These are phyloP conservation scores for Pseudachorutes palmiensis DNA, from an alignment of 1,140 invertebrate genomes.

Conservation along the genomic window DNA sequence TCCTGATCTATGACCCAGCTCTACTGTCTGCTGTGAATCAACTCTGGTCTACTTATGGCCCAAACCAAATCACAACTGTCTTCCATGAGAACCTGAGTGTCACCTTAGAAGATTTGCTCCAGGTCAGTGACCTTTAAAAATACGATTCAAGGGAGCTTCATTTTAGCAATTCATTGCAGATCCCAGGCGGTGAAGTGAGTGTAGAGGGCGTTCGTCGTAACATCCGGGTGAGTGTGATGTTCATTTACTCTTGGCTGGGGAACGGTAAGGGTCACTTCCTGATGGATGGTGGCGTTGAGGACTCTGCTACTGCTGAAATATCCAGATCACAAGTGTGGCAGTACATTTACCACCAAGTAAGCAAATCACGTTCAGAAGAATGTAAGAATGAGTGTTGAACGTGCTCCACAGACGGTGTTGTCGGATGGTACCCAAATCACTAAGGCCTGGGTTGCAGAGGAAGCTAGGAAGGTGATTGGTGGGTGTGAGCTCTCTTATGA, in stretches of 20 bases:
- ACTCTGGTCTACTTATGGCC: slow-evolving; percentile 42
- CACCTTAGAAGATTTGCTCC: slow-evolving; percentile 34
- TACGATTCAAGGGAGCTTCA: too few relatives aligned
- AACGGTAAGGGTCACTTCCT: slow-evolving; percentile 58
- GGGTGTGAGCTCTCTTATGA: not conserved
- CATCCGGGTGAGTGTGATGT: slow-evolving; percentile 55
- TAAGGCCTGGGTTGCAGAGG: slow-evolving; percentile 22
- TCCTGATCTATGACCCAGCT: slow-evolving; percentile 59
- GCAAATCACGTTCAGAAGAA: not conserved
- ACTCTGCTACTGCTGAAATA: slow-evolving; percentile 66
- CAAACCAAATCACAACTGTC: slow-evolving; percentile 25
- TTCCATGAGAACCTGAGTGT: slow-evolving; percentile 7
- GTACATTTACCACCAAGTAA: slow-evolving; percentile 57
- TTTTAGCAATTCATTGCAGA: too few relatives aligned
- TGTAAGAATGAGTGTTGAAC: slow-evolving; percentile 19
- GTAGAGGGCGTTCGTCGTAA: slow-evolving; percentile 55
- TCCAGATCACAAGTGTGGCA: slow-evolving; percentile 64
- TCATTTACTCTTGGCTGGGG: slow-evolving; percentile 57
- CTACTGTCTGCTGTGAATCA: slow-evolving; percentile 53
- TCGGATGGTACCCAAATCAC: slow-evolving; percentile 47
- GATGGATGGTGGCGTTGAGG: slow-evolving; percentile 57
- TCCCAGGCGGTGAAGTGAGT: slow-evolving; percentile 55
- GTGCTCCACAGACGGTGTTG: slow-evolving; percentile 38
- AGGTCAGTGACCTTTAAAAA: slow-evolving; percentile 38
- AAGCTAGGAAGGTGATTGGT: not conserved